Percentiles rank a stretch among this genome's conserved stretches.
phyloP scores from a whole-genome alignment of 1,140 invertebrate species.

The Polyergus mexicanus region DNA sequence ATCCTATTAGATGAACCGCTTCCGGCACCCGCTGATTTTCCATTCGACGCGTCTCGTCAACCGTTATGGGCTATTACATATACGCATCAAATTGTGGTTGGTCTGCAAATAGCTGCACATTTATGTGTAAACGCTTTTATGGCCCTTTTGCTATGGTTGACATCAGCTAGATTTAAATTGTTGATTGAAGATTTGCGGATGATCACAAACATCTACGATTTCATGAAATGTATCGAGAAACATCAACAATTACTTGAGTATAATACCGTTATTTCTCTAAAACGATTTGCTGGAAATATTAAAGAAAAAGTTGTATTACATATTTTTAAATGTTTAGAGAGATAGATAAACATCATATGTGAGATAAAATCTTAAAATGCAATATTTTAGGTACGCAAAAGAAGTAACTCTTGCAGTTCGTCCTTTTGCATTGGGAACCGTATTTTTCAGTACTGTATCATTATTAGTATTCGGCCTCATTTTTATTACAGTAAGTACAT shows the following conservation, averaged over 20 bases:
- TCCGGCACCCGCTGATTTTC: constrained; percentile 36
- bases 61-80: constrained; percentile 31
- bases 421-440: constrained; percentile 53
- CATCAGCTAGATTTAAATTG: constrained; percentile 61
- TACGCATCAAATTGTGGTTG: constrained; percentile 26
- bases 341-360: neutral
- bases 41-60: constrained; percentile 49
- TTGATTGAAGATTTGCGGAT: constrained; percentile 41
- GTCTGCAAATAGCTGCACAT: neutral
- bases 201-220: neutral
- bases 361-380: neutral
- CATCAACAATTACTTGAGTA: constrained; percentile 65
- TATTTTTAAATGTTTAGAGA: neutral
- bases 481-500: constrained; percentile 51
- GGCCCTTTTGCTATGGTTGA: constrained; percentile 54
- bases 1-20: constrained; percentile 58
- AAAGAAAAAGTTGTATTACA: neutral
- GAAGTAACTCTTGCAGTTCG: constrained; percentile 43
- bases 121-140: constrained; percentile 34
- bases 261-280: neutral
- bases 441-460: constrained; percentile 26
- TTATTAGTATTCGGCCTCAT: constrained; percentile 37
- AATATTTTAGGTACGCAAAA: constrained; percentile 54
- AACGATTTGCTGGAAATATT: neutral
- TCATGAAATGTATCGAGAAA: constrained; percentile 39